Evolutionary conservation across 2,113 vertebrate genomes (phyloP).

Genomic region (Myanophis thanlyinensis): DNA sequence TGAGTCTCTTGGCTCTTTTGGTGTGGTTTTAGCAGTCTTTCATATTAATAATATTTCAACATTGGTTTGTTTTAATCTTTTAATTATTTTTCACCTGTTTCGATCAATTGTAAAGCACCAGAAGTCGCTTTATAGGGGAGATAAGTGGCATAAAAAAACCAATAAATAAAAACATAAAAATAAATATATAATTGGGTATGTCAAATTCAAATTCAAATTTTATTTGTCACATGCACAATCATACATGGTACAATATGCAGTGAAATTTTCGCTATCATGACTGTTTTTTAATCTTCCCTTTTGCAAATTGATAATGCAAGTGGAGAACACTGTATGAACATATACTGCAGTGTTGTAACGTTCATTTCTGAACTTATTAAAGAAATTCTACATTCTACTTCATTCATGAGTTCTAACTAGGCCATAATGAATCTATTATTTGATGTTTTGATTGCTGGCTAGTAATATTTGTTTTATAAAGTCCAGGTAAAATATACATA

Average conservation of each 20-base stretch:
- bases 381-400: not conserved
- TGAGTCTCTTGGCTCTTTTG: not conserved
- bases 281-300: no score
- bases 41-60: not conserved
- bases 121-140: not conserved
- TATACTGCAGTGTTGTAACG: not conserved
- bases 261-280: no score
- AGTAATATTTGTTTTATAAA: not conserved
- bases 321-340: not conserved
- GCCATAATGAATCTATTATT: not conserved
- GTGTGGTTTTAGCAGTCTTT: not conserved
- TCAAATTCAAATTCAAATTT: no score
- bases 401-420: not conserved
- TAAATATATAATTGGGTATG: not conserved
- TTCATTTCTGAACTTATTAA: not conserved
- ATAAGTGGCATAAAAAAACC: not conserved
- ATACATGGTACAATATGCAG: no score
- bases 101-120: not conserved
- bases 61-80: not conserved
- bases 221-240: no score
- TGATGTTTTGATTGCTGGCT: not conserved
- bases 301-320: not conserved
- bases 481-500: not conserved
- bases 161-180: not conserved
- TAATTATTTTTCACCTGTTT: not conserved